Evolutionary conservation across 2,888 invertebrate species (phyloP), one percentile per base, ranked within the genome.

Genomic region (Drosophila atroscutellata): DNA sequence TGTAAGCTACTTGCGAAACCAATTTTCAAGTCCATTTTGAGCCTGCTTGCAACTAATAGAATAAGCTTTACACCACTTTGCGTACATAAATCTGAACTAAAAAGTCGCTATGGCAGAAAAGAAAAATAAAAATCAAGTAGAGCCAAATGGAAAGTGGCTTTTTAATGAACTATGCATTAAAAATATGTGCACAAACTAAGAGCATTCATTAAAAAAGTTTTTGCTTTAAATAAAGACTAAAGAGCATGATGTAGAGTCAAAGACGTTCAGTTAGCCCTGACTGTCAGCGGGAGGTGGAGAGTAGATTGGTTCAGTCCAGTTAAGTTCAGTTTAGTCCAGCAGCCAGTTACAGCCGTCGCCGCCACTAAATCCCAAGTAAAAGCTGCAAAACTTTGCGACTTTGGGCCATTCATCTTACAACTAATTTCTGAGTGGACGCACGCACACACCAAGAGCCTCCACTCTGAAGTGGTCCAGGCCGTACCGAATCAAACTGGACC

Each of bases 131-230:
- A 65, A 57, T 52, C 55, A 50, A 69, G 26, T 54, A 28, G 28
- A 69, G 60, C 55, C 28, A 37, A 39, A 52, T 11, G 63, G 47
- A 68, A 86, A 86, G 86, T 88, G 81, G 86, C 76, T 76, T 86
- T 86, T 86, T 86, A 86, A 86, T 86, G 90, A 86, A 86, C 83
- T 86, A 71, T 81, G 83, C 83, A 90, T 83, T 83, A 86, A 86
- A 90, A 90, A 90, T 90, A 84, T 90, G 82, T 84, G 78, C 82
- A 66, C 74, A 83, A 88, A 87, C 89, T 89, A 77, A 89, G 87
- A 89, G 90, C 87, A 87, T 90, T 87, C 87, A 87, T 87, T 90
- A 90, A 86, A 89, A 86, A 87, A 90, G 83, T 87, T 87, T 85
- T 52, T 71, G 71, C 84, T 86, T 90, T 81, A 86, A 90, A 83